Conservation (phyloP, 2,888 invertebrate species). For the Thereva unica region DNA sequence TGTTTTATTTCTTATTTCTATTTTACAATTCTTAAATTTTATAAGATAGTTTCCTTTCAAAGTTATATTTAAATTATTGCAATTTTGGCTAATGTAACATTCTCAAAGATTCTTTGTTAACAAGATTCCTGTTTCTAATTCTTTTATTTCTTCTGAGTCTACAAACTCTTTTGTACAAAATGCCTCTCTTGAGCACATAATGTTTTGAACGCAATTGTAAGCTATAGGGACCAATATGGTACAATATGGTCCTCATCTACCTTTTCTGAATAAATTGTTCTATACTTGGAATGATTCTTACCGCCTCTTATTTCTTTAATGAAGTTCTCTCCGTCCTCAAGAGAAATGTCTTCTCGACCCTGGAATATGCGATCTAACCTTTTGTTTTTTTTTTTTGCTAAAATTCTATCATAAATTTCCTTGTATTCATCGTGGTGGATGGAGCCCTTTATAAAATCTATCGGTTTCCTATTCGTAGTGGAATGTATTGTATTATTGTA, state of each 20-base stretch:
- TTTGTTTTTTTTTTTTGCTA: constrained; percentile 29
- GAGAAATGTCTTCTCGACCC: constrained; percentile 20
- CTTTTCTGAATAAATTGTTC: constrained; percentile 38
- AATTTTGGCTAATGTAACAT: neutral
- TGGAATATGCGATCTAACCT: constrained; percentile 37
- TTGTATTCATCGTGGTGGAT: constrained; percentile 24
- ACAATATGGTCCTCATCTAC: constrained; percentile 40
- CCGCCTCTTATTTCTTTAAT: constrained; percentile 35
- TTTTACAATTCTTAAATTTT: constrained; percentile 40
- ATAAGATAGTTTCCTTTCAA: constrained; percentile 36
- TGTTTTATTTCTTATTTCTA: too few species aligned
- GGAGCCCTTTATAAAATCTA: constrained; percentile 16
- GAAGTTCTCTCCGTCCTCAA: constrained; percentile 9
- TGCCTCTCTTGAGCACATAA: neutral
- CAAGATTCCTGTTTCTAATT: neutral
- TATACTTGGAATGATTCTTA: constrained; percentile 43
- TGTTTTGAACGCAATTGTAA: constrained; percentile 2
- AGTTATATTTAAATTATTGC: neutral
- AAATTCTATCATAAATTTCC: constrained; percentile 16
- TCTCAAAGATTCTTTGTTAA: neutral
- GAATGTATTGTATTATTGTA: constrained; percentile 43
- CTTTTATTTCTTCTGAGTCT: constrained; percentile 3
- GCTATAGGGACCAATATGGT: constrained; percentile 1
- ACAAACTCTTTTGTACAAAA: neutral
- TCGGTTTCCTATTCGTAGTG: constrained; percentile 13